Conservation (phyloP, 2,113 vertebrate species). For the Prolemur simus region DNA sequence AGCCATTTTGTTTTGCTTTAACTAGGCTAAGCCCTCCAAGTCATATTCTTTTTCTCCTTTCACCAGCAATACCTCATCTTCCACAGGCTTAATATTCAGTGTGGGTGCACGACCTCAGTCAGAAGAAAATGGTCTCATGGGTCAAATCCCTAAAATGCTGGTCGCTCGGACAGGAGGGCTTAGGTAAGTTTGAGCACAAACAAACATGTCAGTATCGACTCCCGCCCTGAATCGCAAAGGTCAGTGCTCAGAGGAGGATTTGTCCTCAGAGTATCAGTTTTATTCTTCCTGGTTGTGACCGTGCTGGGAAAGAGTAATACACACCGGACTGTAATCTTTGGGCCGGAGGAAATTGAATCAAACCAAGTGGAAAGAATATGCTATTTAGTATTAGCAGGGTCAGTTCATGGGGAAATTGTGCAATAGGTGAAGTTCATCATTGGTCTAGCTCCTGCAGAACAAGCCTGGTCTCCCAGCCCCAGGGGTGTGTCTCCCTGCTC, state of each 20-base stretch:
- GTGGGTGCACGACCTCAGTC: background rate
- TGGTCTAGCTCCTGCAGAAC: background rate
- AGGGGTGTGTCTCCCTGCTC: fast-evolving
- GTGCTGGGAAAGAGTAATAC: background rate
- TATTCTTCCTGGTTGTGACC: background rate
- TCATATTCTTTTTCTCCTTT: background rate
- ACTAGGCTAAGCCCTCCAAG: background rate
- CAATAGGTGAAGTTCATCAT: background rate
- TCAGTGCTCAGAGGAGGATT: background rate
- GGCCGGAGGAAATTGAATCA: slow-evolving; percentile 53
- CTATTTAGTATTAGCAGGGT: background rate
- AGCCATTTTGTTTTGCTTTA: slow-evolving; percentile 19
- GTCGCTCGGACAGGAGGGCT: background rate
- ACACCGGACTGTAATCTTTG: background rate
- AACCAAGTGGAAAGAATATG: slow-evolving; percentile 51
- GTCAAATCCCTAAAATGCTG: background rate
- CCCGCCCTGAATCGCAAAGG: background rate
- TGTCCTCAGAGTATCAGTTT: background rate
- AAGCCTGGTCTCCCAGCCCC: background rate
- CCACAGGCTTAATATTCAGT: background rate
- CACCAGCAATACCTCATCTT: background rate
- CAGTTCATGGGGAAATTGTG: background rate
- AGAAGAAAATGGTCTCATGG: background rate
- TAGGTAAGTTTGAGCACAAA: background rate
- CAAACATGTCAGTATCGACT: background rate